Evolutionary conservation across 2,888 invertebrate species (phyloP).

Genomic region (Dyspetes luteomarginatus): DNA sequence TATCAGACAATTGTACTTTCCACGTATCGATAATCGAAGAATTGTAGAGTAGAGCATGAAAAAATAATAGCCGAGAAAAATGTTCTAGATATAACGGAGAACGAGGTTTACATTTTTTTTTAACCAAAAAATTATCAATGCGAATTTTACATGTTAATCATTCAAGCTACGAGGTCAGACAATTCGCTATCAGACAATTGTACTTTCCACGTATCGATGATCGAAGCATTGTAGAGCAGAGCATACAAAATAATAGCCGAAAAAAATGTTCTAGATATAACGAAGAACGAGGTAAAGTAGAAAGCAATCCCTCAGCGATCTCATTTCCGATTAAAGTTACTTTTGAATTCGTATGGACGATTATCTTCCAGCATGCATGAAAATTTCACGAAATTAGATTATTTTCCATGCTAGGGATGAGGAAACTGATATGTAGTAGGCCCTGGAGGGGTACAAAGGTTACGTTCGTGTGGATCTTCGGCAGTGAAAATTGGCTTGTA

Average conservation of each 20-base stretch:
- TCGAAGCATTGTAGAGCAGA: background rate
- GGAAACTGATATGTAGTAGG: background rate
- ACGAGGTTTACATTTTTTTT: too few relatives aligned
- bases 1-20: too few relatives aligned
- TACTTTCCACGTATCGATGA: background rate
- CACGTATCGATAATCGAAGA: background rate
- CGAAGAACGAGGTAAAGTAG: background rate
- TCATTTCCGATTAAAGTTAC: constrained; percentile 28
- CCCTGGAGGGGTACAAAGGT: constrained; percentile 45
- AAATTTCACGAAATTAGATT: constrained; percentile 57
- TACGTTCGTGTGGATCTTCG: constrained; percentile 31
- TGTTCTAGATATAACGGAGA: too few relatives aligned
- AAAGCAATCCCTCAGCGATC: constrained; percentile 1
- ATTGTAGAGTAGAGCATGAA: background rate
- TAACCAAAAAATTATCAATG: too few relatives aligned
- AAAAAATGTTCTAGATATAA: too few relatives aligned
- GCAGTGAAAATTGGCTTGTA: background rate
- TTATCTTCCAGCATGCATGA: constrained; percentile 21
- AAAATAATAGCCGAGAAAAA: background rate
- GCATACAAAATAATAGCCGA: background rate
- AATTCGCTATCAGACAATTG: too few relatives aligned
- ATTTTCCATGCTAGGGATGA: constrained; percentile 43
- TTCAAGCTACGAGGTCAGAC: too few relatives aligned
- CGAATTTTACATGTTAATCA: too few relatives aligned
- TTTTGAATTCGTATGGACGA: background rate